Evolutionary conservation across 2,113 vertebrate genomes (phyloP), one percentile per base, ranked within the genome.

Genomic region (Trachemys scripta): DNA sequence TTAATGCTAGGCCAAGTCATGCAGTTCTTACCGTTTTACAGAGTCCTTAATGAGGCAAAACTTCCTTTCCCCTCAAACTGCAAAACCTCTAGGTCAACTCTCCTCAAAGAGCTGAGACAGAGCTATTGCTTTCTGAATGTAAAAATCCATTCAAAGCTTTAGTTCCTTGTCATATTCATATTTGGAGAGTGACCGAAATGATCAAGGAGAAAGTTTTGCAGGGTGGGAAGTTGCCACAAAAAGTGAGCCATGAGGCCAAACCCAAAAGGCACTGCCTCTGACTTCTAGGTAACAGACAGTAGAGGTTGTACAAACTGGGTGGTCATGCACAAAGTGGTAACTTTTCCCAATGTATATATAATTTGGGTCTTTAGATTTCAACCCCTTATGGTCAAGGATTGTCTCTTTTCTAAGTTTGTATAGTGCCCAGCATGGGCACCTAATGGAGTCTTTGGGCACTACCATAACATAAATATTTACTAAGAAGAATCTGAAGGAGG

Each of bases 51-150:
- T 22, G 24, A 80, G 56, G 82, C 87, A 90, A 19, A 4, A 53
- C 92, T 93, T 93, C 80, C 89, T 59, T 94, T 90, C 80, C 69
- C 85, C 85, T 95, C 79, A 59, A 92, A 53, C 7, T 13, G 20
- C 27, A 53, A 47, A 82, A 14, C 45, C 54, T 50, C 1, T 69
- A 27, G 82, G 88, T 47, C n/a, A 82, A 54, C 69, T 38, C 27
- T 13, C 51, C 65, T 84, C 87, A 51, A 75, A 20, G 31, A 29
- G n/a, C 42, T 72, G 75, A 11, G 65, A 69, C 79, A 76, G 38
- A 22, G 10, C 56, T 31, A 24, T 4, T 72, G 17, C 80, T 38
- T 88, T 1, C 17, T 50, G 75, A 79, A 47, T 29, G 45, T 45
- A 86, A 72, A 72, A 76, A 80, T 20, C 83, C 25, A 53, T 38